Base-by-base conservation (phyloP, 2,888 invertebrate genomes). In the Andrena flavipes region DNA sequence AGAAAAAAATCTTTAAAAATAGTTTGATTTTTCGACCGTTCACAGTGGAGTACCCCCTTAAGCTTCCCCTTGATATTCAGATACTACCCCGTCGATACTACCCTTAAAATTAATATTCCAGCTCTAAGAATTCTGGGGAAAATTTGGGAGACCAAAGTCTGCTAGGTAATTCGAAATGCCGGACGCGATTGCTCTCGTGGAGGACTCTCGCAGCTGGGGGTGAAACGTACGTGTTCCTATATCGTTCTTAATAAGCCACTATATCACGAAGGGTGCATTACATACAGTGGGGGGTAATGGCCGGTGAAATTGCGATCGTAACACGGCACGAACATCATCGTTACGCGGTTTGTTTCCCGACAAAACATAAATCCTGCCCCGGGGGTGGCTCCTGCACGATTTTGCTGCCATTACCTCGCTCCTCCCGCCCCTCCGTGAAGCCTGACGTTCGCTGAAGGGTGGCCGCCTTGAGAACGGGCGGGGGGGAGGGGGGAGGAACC, bases 241-340 rank as follows among this genome's bases (percentile, higher is more conserved):
- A 35, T 20, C 23, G 59, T 63, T 54, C 64, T 82, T 86, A 84
- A 86, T 86, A 86, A 86, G 81, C 69, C 70, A 71, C 30, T 80
- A 62, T 68, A 77, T 67, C 81, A 67, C 84, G 74, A 74, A 65
- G 72, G 67, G 76, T 81, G 67, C 72, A 84, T 86, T 81, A 84
- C 72, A 80, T 56, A 59, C 63, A 20, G 65, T 30, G 54, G 65
- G 49, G 54, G 74, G 70, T 88, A 86, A 88, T 87, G 83, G 76
- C 63, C 79, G 80, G 79, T 80, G 75, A 88, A 88, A 88, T 84
- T 84, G 82, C 81, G 77, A 80, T 79, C 76, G 77, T 83, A 85
- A 85, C 69, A 73, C 77, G 64, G 67, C 76, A 72, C 56, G 67
- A 75, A 79, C 87, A 81, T 81, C 67, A 71, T 75, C 54, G 71